Evolutionary conservation across 2,113 vertebrate genomes (phyloP).

Genomic region (Triplophysa siluroides): DNA sequence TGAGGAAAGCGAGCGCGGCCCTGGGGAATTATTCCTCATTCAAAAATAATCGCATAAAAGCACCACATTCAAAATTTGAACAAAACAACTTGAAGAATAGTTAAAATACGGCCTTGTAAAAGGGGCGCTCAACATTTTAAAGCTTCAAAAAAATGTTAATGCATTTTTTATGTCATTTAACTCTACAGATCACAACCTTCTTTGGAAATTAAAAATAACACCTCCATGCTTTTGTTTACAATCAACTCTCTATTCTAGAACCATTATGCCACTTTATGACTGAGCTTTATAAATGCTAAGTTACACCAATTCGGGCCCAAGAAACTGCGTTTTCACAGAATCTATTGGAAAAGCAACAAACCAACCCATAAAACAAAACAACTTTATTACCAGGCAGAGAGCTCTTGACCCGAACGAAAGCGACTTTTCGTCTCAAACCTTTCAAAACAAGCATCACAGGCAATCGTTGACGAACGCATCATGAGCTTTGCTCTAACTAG

Average conservation of each 20-base stretch:
- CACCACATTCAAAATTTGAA: conserved; percentile 8
- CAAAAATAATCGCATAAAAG: conserved; percentile 29
- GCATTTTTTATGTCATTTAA: neutral
- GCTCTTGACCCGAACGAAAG: conserved; percentile 13
- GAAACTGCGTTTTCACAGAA: neutral
- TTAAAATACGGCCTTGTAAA: neutral
- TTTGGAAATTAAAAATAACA: neutral
- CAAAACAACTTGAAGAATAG: neutral
- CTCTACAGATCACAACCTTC: conserved; percentile 26
- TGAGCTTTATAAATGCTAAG: neutral
- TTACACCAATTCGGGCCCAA: too few relatives aligned
- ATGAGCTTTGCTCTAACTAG: conserved; percentile 34
- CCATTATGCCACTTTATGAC: neutral
- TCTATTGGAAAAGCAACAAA: conserved; percentile 13
- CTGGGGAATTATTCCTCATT: conserved; percentile 33
- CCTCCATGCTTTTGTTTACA: neutral
- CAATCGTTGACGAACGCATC: neutral
- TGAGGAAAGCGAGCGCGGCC: conserved; percentile 4
- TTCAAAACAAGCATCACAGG: neutral
- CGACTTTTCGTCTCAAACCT: neutral
- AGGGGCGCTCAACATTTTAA: neutral
- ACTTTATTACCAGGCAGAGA: conserved; percentile 30
- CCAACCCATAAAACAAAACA: conserved; percentile 23
- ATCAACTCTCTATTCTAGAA: neutral
- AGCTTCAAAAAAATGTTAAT: neutral